These are phyloP conservation scores for Torymus texanus DNA, from an alignment of 2,888 invertebrate species.

Conservation along the genomic window DNA sequence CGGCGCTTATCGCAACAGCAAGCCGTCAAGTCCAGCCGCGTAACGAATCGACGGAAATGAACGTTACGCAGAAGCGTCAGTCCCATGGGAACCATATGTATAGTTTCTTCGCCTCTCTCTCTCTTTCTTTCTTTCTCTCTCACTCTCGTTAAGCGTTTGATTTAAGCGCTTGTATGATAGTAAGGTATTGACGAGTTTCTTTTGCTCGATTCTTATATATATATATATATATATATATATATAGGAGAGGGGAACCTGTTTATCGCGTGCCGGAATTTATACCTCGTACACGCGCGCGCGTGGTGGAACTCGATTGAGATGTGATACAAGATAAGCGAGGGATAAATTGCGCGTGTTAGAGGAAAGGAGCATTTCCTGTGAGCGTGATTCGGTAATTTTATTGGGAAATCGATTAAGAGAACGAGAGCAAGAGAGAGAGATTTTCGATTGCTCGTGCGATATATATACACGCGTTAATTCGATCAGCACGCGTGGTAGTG, in stretches of 20 bases:
- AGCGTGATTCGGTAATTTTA: conserved; percentile 10
- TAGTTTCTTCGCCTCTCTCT: too few species aligned
- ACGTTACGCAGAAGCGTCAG: not conserved
- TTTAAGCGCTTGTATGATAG: not conserved
- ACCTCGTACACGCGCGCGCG: not conserved
- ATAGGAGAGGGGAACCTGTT: not conserved
- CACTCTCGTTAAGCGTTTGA: conserved; percentile 18
- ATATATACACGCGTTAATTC: too few species aligned
- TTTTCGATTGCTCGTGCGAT: too few species aligned
- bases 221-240: not conserved
- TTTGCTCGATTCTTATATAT: not conserved
- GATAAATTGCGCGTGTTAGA: conserved; percentile 49
- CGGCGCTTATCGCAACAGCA: conserved; percentile 61
- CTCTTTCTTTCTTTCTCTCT: not conserved
- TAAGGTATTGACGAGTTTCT: conserved; percentile 24
- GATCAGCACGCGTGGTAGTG: too few species aligned
- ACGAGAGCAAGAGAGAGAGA: not conserved
- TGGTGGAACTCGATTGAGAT: conserved; percentile 42
- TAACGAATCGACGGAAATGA: conserved; percentile 57
- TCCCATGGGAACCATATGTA: not conserved
- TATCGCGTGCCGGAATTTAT: conserved; percentile 22
- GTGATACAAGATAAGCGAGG: conserved; percentile 46
- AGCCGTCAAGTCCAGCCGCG: conserved; percentile 50
- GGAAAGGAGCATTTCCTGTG: conserved; percentile 12
- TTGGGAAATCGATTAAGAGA: conserved; percentile 20